A percentile compares a stretch with the other conserved stretches of the same genome.
These are phyloP conservation scores for Pachliopta kotzebuea DNA, from an alignment of 2,888 invertebrate genomes.

Conservation along the genomic window DNA sequence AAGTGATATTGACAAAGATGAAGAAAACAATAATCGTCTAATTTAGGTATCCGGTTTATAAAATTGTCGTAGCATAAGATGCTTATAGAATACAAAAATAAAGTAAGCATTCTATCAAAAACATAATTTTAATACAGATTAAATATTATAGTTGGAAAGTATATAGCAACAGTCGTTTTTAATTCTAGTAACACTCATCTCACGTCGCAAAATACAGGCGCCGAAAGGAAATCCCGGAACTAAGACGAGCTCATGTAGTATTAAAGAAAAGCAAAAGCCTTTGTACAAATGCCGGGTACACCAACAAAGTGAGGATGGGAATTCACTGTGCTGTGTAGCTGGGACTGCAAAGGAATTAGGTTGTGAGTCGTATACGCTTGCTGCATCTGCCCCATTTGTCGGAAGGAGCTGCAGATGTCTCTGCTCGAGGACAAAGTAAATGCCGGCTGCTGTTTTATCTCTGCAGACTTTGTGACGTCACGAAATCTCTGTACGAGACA, in stretches of 20 bases:
- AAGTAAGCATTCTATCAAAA: too few relatives aligned
- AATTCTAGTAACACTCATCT: not conserved
- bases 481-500: not conserved
- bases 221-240: conserved; percentile 8
- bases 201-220: conserved; percentile 4
- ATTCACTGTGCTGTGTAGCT: conserved; percentile 7
- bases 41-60: too few relatives aligned
- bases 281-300: conserved; percentile 17
- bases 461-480: not conserved
- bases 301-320: conserved; percentile 25
- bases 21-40: too few relatives aligned
- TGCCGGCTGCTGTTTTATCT: conserved; percentile 6
- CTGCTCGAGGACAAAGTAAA: conserved; percentile 6
- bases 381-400: conserved; percentile 3
- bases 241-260: conserved; percentile 16
- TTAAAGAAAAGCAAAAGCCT: conserved; percentile 23
- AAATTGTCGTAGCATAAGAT: too few relatives aligned
- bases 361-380: conserved; percentile 16
- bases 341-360: conserved; percentile 25
- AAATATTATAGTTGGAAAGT: not conserved
- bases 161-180: not conserved
- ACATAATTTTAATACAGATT: too few relatives aligned
- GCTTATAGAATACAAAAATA: too few relatives aligned
- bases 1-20: too few relatives aligned
- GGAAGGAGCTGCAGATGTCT: conserved; percentile 11